Base-by-base conservation (phyloP, 2,797 vertebrate genomes). In the Notolepis coatsorum region DNA sequence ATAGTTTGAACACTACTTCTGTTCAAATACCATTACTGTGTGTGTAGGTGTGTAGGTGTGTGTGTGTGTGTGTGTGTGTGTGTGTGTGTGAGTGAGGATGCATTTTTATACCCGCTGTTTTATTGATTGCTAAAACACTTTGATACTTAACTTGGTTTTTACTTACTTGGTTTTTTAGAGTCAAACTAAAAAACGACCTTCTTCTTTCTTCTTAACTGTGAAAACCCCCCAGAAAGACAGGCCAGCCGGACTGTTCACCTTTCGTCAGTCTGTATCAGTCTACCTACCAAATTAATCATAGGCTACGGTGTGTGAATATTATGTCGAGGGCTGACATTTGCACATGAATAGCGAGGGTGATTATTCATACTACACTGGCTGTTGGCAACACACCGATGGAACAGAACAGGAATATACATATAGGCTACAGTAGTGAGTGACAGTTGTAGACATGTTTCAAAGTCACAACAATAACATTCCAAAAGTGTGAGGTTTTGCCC, bases 291-390 rank as follows among this genome's bases (percentile, higher is more conserved):
- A n/a, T 31, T 50, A 24, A 68, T 80, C 4, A 54, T 27, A 39
- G 31, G 37, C 70, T 7, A 7, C 60, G 13, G 46, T 20, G 38
- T 77, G 71, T 27, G 58, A 65, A 41, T 35, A 23, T 39, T 71
- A 73, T 43, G 52, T 57, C 71, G 45, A 68, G n/a, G 46, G 60
- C 59, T 68, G 20, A 45, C 68, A 71, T 85, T 84, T 55, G 78
- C 69, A 84, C 81, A 71, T 75, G 84, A 80, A 86, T 78, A 49
- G 45, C 0, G 25, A 27, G 37, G 61, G 75, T 80, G 76, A 87
- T 82, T 80, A 79, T 67, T 73, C n/a, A n/a, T n/a, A n/a, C n/a
- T n/a, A n/a, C n/a, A n/a, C n/a, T n/a, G n/a, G n/a, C n/a, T n/a
- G n/a, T n/a, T n/a, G n/a, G n/a, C n/a, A n/a, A n/a, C n/a, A n/a